Evolutionary conservation across 2,797 vertebrate species (phyloP).

Genomic region (Chaetophractus vellerosus): DNA sequence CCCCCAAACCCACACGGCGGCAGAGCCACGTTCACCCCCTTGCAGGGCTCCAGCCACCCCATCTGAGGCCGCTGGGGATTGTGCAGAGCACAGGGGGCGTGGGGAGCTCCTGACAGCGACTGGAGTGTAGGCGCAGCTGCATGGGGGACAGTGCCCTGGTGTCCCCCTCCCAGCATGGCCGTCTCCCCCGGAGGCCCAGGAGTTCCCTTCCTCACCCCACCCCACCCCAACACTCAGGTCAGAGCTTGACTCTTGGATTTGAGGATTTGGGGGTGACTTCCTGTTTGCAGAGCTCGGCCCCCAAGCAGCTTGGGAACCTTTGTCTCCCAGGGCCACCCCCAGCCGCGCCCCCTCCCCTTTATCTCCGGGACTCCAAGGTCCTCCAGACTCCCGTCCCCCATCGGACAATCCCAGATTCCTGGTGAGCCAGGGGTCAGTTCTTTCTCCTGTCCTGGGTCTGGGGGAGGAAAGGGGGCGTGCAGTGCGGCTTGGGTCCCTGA

Average conservation of each 20-base stretch:
- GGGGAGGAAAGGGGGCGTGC: slow-evolving; percentile 43
- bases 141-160: background rate
- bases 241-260: background rate
- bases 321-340: background rate
- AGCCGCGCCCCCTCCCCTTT: slow-evolving; percentile 3
- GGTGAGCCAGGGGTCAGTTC: background rate
- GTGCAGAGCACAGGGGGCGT: background rate
- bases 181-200: background rate
- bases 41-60: no score
- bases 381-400: background rate
- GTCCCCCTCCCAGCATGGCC: background rate
- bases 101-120: background rate
- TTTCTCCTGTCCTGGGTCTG: background rate
- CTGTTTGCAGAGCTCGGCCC: background rate
- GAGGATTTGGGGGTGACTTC: background rate
- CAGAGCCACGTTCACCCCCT: background rate
- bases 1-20: background rate
- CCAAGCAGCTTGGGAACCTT: background rate
- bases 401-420: background rate
- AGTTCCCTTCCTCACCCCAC: background rate
- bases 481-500: slow-evolving; percentile 79
- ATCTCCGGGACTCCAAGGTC: background rate
- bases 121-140: background rate
- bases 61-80: background rate
- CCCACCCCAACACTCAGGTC: background rate